Conservation (phyloP, 1,140 invertebrate genomes). For the Choristoneura fumiferana region DNA sequence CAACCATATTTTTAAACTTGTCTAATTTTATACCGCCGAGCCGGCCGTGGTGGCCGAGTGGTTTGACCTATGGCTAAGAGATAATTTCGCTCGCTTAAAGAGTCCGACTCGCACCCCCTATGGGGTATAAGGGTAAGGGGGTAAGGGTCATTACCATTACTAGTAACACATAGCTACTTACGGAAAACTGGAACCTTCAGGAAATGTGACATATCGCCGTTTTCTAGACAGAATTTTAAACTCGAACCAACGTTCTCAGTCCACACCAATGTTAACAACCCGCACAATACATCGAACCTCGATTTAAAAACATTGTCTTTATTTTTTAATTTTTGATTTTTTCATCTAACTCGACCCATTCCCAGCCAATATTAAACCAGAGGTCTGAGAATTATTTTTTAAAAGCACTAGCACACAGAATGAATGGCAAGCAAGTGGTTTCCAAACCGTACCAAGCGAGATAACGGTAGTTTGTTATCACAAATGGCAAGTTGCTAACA, state of each 20-base stretch:
- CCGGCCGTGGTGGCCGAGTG: no score
- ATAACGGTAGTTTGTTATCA: constrained; percentile 7
- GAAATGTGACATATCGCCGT: constrained; percentile 85
- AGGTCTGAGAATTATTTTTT: no score
- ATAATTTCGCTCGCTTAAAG: no score
- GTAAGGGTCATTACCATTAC: no score
- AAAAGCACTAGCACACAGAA: no score
- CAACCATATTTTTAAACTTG: no score
- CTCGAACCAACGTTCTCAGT: background rate
- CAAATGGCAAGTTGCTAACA: background rate
- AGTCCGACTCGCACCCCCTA: no score
- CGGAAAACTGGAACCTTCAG: constrained; percentile 85
- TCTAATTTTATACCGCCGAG: no score
- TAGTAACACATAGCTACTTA: constrained; percentile 67
- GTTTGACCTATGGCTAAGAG: no score
- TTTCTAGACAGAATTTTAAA: constrained; percentile 73
- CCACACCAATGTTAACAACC: background rate
- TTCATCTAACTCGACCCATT: no score
- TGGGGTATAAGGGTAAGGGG: no score
- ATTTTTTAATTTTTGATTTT: background rate
- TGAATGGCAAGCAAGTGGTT: background rate
- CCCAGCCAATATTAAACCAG: background rate
- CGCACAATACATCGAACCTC: background rate
- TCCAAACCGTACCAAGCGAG: background rate
- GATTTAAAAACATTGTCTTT: background rate